Evolutionary conservation across 2,797 vertebrate species (phyloP), one percentile per base, ranked within the genome.

Genomic region (Jordanella pulchra): DNA sequence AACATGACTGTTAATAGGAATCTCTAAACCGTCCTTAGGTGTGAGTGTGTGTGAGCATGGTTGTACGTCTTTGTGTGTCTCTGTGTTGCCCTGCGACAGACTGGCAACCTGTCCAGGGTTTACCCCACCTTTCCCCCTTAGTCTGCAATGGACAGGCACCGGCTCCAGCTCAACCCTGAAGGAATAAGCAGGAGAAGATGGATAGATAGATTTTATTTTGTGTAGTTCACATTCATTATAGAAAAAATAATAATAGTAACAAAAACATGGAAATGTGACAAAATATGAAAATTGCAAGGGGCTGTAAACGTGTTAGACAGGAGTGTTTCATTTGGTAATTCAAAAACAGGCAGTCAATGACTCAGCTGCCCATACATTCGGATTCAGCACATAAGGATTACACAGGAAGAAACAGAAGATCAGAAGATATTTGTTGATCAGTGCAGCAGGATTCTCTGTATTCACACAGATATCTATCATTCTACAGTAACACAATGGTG

Each of bases 301-400:
- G 60, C 23, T 63, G 23, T 44, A 13, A 63, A 63, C 23, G 39
- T 2, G 10, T 53, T n/a, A n/a, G 51, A 11, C 11, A 27, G 53
- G 23, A 11, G 15, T 54, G 3, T 54, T 25, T 54, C 1, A 2
- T 12, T 4, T 54, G 39, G 35, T 32, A 65, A 71, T 78, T 76
- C 54, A 71, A 67, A 68, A 68, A 84, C 81, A 78, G 79, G 70
- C 83, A 81, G 83, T 91, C 90, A 93, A 77, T 91, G 89, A 92
- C 81, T 81, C 75, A 78, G 84, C 73, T 15, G n/a, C 23, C 60
- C 39, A 13, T 25, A 12, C 9, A 25, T 27, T 54, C 53, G 25
- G n/a, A 11, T 12, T 17, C 63, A 47, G 28, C 30, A 50, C 10
- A 28, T 23, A 15, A 51, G 30, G 58, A 39, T 48, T 45, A 14